Conservation (phyloP, 1,140 invertebrate species). For the Aphaenogaster rudis region DNA sequence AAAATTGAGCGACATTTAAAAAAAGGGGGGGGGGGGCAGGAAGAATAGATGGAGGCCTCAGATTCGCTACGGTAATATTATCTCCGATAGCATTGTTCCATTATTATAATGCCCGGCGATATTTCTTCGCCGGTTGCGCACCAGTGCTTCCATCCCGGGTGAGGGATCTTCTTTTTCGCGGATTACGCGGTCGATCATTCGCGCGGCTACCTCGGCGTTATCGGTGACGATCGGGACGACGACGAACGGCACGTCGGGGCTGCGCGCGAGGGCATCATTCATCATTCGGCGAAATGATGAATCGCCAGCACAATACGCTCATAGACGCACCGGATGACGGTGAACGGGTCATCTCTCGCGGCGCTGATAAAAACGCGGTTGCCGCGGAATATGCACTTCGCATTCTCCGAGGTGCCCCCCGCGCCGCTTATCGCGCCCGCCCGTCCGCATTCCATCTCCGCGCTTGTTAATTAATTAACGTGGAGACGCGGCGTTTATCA, state of each 20-base stretch:
- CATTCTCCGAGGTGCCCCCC: slow-evolving; percentile 20
- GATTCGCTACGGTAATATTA: background rate
- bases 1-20: background rate
- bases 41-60: slow-evolving; percentile 3
- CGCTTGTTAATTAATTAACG: slow-evolving; percentile 65
- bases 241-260: background rate
- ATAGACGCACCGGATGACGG: slow-evolving; percentile 41
- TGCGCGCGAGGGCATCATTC: background rate
- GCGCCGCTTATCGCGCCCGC: slow-evolving; percentile 27
- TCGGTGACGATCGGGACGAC: slow-evolving; percentile 30
- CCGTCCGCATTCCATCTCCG: slow-evolving; percentile 1
- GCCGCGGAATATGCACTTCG: slow-evolving; percentile 11
- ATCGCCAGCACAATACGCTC: slow-evolving; percentile 20
- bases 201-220: slow-evolving; percentile 11
- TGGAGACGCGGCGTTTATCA: slow-evolving; percentile 49
- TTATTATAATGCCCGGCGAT: slow-evolving; percentile 10
- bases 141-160: background rate
- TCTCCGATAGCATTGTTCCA: background rate
- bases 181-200: slow-evolving; percentile 27
- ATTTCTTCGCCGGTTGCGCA: background rate
- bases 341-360: slow-evolving; percentile 42
- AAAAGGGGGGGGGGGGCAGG: background rate
- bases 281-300: slow-evolving; percentile 45
- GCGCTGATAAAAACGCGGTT: slow-evolving; percentile 28
- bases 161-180: background rate